Conservation (phyloP, 1,140 invertebrate genomes). For the Eueides isabella region DNA sequence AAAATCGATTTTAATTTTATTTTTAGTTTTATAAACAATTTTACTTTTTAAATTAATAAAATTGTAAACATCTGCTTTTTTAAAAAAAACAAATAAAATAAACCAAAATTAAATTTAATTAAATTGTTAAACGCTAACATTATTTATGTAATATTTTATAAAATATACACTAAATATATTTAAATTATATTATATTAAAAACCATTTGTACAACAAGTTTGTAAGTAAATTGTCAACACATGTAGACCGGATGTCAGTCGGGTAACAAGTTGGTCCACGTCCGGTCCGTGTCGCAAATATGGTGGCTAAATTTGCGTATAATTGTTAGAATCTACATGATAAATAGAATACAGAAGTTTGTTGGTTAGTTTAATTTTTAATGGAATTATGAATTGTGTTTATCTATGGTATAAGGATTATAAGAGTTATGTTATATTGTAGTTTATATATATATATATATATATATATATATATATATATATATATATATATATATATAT, state of each 20-base stretch:
- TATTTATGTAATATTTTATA: neutral
- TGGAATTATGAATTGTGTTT: neutral
- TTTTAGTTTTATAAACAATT: too few relatives aligned
- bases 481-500: too few relatives aligned
- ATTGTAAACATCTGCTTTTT: too few relatives aligned
- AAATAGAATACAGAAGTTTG: conserved; percentile 1
- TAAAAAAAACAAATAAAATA: too few relatives aligned
- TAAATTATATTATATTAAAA: neutral
- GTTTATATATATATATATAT: neutral
- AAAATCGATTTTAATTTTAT: too few relatives aligned
- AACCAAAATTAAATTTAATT: too few relatives aligned
- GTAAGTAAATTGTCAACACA: conserved; percentile 24
- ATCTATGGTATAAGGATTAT: neutral
- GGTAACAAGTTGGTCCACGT: conserved; percentile 34
- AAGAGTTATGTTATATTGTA: neutral
- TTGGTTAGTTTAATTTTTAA: conserved; percentile 12
- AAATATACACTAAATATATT: neutral
- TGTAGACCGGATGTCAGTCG: conserved; percentile 24
- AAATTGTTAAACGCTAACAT: neutral
- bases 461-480: too few relatives aligned
- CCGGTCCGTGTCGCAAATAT: conserved; percentile 37
- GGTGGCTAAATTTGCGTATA: conserved; percentile 38
- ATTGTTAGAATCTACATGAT: conserved; percentile 30
- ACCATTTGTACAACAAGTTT: conserved; percentile 14
- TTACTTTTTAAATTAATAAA: too few relatives aligned